phyloP scores from a whole-genome alignment of 2,113 vertebrate species.

The Oreochromis tanganicae region DNA sequence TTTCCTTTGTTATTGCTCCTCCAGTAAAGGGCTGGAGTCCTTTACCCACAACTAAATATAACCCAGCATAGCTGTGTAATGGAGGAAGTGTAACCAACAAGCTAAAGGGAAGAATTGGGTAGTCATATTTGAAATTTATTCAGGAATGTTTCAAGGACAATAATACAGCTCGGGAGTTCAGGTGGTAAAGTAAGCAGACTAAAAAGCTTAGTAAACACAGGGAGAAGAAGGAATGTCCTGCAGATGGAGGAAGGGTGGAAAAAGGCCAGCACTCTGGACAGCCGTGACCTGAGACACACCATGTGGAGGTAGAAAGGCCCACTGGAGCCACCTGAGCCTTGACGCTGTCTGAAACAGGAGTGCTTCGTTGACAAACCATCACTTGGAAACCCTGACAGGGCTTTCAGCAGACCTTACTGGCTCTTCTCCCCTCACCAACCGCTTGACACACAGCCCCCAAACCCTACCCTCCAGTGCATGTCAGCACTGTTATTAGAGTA shows the following conservation, averaged over 20 bases:
- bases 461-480: slow-evolving; percentile 51
- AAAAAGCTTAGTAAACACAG: not conserved
- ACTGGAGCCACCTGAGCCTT: slow-evolving; percentile 64
- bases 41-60: not conserved
- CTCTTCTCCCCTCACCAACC: not conserved
- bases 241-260: slow-evolving; percentile 36
- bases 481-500: slow-evolving; percentile 69
- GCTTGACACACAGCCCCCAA: slow-evolving; percentile 22
- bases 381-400: slow-evolving; percentile 50
- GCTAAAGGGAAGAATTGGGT: not conserved
- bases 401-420: slow-evolving; percentile 51
- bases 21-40: not conserved
- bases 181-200: not conserved
- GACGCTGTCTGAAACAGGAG: slow-evolving; percentile 68
- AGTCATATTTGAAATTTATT: not conserved
- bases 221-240: not conserved
- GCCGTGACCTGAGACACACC: slow-evolving; percentile 32
- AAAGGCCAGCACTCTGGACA: slow-evolving; percentile 16
- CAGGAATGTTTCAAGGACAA: not conserved
- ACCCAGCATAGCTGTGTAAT: not conserved
- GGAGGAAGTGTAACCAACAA: not conserved
- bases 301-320: slow-evolving; percentile 29
- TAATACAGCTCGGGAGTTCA: not conserved
- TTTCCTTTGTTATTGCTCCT: not conserved
- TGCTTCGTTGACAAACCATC: slow-evolving; percentile 67